Evolutionary conservation across 2,113 vertebrate genomes (phyloP).

Genomic region (Alexandromys fortis): DNA sequence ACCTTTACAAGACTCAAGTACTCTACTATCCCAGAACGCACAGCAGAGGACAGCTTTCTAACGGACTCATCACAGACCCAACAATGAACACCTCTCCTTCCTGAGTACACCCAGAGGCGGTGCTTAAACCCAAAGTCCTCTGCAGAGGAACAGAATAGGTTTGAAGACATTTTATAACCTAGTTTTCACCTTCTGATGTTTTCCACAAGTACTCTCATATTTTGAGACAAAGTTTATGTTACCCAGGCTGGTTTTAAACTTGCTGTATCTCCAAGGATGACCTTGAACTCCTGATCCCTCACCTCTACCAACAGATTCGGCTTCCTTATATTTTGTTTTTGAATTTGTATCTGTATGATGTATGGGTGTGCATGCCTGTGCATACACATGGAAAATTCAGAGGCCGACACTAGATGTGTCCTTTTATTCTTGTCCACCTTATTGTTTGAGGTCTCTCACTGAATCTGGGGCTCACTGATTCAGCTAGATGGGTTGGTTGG

Average conservation of each 20-base stretch:
- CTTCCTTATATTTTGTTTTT: not conserved
- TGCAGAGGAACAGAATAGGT: slow-evolving; percentile 62
- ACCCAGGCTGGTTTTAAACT: not conserved
- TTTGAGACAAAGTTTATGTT: not conserved
- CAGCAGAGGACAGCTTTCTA: slow-evolving; percentile 92
- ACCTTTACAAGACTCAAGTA: slow-evolving; percentile 96
- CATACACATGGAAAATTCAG: not conserved
- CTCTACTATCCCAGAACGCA: slow-evolving; percentile 94
- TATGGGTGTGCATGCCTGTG: not conserved
- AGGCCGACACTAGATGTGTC: not conserved
- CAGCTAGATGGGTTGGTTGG: not conserved
- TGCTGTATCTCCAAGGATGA: not conserved
- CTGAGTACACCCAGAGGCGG: slow-evolving; percentile 97
- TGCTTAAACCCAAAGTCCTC: slow-evolving; percentile 96
- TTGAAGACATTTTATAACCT: slow-evolving; percentile 40
- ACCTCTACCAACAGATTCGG: not conserved
- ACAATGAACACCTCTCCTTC: slow-evolving; percentile 96
- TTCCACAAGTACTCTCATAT: not conserved
- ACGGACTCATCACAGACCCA: slow-evolving; percentile 97
- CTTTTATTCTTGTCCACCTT: not conserved
- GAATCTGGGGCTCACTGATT: not conserved
- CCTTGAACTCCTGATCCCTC: not conserved
- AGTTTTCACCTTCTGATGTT: not conserved
- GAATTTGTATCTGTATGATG: not conserved
- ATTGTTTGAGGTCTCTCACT: not conserved